A percentile compares a stretch with the other conserved stretches of the same genome.
phyloP scores from a whole-genome alignment of 1,140 invertebrate genomes.

The Musca domestica region DNA sequence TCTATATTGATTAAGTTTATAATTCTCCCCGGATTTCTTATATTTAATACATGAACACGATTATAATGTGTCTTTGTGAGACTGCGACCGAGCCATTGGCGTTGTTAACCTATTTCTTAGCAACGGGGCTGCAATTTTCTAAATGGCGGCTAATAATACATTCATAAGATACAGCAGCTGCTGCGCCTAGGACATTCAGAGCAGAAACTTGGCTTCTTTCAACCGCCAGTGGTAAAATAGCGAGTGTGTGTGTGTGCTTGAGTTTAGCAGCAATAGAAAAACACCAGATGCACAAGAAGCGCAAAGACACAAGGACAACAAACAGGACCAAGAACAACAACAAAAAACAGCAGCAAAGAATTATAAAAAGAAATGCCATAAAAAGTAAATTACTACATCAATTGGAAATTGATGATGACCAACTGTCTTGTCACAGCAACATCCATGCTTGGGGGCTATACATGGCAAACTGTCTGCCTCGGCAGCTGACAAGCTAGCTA shows the following conservation, averaged over 20 bases:
- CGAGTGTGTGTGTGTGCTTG: not conserved
- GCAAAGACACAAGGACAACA: not conserved
- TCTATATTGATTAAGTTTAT: slow-evolving; percentile 2
- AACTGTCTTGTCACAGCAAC: not conserved
- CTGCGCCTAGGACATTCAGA: no score
- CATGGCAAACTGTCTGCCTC: not conserved
- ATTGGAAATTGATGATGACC: slow-evolving; percentile 21
- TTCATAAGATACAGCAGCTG: no score
- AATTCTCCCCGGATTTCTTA: slow-evolving; percentile 7
- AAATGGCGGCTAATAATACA: no score
- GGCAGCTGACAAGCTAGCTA: not conserved
- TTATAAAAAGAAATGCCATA: not conserved
- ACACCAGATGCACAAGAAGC: not conserved
- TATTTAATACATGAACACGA: not conserved
- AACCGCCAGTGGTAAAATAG: no score
- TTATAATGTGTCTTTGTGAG: no score
- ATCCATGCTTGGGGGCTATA: not conserved
- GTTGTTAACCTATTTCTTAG: no score
- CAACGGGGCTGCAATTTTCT: no score
- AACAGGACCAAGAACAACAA: not conserved
- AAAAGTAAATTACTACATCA: slow-evolving; percentile 2
- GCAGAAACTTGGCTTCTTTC: no score
- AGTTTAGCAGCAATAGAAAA: not conserved
- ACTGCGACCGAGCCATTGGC: no score
- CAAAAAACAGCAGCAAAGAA: not conserved